phyloP scores from a whole-genome alignment of 2,797 vertebrate species.

The Poeciliopsis paucimaculata region DNA sequence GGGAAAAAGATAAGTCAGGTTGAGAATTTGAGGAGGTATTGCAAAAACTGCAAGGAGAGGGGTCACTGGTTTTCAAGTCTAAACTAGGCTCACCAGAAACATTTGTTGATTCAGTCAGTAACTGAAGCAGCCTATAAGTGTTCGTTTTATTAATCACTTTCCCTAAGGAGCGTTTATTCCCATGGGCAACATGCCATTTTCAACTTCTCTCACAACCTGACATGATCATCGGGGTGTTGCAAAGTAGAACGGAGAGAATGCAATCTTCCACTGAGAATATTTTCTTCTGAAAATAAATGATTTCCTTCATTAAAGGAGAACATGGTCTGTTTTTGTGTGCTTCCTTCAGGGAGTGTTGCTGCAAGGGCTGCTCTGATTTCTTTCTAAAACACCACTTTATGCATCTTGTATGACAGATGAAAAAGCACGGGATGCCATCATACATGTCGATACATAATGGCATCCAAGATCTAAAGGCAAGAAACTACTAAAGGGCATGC shows the following conservation, averaged over 20 bases:
- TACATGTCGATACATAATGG: neutral
- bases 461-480: slow-evolving; percentile 15
- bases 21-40: neutral
- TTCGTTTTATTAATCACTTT: neutral
- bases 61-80: neutral
- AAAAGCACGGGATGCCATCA: neutral
- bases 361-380: slow-evolving; percentile 7
- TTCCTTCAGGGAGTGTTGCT: neutral
- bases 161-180: slow-evolving; percentile 10
- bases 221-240: slow-evolving; percentile 5
- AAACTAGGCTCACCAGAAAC: neutral
- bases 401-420: neutral
- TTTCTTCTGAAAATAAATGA: slow-evolving; percentile 26
- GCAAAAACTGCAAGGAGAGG: neutral
- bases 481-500: slow-evolving; percentile 6
- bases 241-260: slow-evolving; percentile 7
- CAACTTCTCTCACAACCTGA: slow-evolving; percentile 2
- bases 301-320: slow-evolving; percentile 13
- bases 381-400: slow-evolving; percentile 15
- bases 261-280: slow-evolving; percentile 24
- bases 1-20: too few species aligned
- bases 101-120: slow-evolving; percentile 3
- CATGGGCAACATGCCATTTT: slow-evolving; percentile 8
- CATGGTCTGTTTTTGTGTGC: neutral
- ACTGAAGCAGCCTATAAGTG: neutral